phyloP scores from a whole-genome alignment of 2,797 vertebrate species.

The Falco columbarius region DNA sequence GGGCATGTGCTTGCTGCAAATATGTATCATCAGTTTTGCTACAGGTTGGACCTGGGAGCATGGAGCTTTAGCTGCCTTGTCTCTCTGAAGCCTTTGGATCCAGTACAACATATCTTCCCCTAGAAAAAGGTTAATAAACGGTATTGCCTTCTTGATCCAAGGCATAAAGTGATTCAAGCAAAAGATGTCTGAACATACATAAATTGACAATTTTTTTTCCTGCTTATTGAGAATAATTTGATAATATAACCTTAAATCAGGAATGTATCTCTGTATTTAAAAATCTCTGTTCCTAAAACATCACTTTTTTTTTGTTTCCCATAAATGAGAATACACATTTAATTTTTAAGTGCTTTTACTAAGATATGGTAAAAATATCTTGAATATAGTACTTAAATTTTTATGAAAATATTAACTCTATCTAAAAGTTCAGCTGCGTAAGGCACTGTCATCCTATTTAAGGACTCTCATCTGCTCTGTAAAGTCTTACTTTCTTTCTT shows the following conservation, averaged over 20 bases:
- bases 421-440: not conserved
- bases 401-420: not conserved
- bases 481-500: not conserved
- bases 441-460: not conserved
- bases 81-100: not conserved
- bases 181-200: not conserved
- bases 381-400: not conserved
- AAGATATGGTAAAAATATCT: not conserved
- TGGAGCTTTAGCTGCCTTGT: not conserved
- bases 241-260: not conserved
- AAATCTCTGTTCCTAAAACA: not conserved
- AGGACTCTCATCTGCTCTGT: not conserved
- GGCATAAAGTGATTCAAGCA: not conserved
- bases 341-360: not conserved
- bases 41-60: too few species aligned
- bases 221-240: not conserved
- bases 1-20: not conserved
- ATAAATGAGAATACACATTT: not conserved
- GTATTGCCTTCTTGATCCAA: not conserved
- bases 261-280: not conserved
- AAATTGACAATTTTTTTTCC: not conserved
- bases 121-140: not conserved
- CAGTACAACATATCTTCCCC: not conserved
- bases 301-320: not conserved
- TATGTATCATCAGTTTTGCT: rapidly evolving